A percentile compares a stretch with the other conserved stretches of the same genome.
Conservation (phyloP, 2,888 invertebrate genomes). For the Trachelus iudaicus region DNA sequence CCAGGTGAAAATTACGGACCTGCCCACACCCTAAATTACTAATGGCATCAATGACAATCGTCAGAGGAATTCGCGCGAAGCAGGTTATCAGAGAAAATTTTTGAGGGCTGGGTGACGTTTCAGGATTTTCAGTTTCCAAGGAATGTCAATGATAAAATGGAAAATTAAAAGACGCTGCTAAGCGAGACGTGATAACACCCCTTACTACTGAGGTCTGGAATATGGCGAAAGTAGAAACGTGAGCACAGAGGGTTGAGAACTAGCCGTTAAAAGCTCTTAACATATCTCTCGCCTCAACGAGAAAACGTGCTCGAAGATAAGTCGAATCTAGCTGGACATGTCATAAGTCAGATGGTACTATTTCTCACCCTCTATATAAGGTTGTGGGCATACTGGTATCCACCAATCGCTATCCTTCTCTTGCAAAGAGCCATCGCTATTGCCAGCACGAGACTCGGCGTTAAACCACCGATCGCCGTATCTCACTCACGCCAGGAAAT, state of each 20-base stretch:
- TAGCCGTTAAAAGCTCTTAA: not conserved
- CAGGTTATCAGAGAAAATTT: too few species aligned
- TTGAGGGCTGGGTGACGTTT: not conserved
- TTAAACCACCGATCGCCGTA: not conserved
- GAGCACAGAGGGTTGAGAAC: not conserved
- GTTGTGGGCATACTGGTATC: not conserved
- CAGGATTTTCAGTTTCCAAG: not conserved
- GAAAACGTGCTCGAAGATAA: too few species aligned
- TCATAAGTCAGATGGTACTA: not conserved
- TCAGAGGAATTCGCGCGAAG: not conserved
- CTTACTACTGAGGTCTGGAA: not conserved
- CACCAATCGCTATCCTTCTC: not conserved
- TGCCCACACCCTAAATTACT: not conserved
- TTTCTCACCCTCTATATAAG: not conserved
- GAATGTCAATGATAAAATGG: not conserved
- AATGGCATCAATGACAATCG: not conserved
- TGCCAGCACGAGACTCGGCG: not conserved
- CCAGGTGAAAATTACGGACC: not conserved
- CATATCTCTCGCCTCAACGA: too few species aligned
- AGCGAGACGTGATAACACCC: too few species aligned
- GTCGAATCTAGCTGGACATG: not conserved
- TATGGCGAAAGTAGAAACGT: not conserved
- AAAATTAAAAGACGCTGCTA: not conserved
- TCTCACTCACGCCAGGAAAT: not conserved
- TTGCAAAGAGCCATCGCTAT: not conserved